These are phyloP conservation scores for Vicugna pacos DNA, from an alignment of 2,113 vertebrate genomes.

Conservation along the genomic window DNA sequence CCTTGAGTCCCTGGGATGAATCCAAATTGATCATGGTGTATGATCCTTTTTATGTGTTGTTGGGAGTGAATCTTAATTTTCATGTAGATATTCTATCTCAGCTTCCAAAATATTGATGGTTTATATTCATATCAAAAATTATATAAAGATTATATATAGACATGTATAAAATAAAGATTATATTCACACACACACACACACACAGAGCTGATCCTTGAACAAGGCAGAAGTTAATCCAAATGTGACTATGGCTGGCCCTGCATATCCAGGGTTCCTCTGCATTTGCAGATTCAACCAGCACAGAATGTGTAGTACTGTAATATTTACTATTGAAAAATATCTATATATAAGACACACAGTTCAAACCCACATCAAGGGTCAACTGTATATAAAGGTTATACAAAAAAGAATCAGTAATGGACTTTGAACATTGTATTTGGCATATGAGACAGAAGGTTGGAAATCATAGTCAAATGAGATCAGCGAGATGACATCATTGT, in stretches of 20 bases:
- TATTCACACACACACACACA: background rate
- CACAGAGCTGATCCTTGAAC: background rate
- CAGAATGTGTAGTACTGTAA: background rate
- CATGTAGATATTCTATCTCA: background rate
- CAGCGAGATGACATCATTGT: background rate
- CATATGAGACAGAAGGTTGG: background rate
- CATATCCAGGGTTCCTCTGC: background rate
- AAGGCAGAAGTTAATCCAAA: background rate
- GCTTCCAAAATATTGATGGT: background rate
- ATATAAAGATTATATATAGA: background rate
- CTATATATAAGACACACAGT: background rate
- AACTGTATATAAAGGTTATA: conserved; percentile 20
- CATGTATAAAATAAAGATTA: background rate
- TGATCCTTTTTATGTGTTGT: no score
- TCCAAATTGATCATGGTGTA: no score
- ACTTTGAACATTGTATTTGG: conserved; percentile 39
- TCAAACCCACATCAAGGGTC: background rate
- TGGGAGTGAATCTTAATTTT: background rate
- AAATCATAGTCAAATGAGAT: background rate
- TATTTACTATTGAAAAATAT: background rate
- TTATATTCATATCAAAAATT: background rate
- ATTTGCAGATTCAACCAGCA: background rate
- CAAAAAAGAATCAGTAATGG: conserved; percentile 57
- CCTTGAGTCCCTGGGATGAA: no score
- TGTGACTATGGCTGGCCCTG: background rate